phyloP scores from a whole-genome alignment of 2,888 invertebrate genomes.

The Eupithecia tripunctaria region DNA sequence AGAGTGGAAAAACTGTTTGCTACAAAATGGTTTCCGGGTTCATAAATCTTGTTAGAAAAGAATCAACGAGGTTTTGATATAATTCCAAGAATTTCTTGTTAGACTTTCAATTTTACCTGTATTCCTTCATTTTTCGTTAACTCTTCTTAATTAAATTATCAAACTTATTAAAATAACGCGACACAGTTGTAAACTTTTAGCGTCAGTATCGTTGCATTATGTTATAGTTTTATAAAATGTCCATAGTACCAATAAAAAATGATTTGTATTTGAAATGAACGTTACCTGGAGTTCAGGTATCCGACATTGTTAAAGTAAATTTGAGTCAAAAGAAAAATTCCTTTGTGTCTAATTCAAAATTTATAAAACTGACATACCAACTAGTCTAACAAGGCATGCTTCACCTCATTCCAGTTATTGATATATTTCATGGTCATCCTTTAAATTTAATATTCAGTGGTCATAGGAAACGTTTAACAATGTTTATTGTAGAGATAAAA shows the following conservation, averaged over 20 bases:
- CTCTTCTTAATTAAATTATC: background rate
- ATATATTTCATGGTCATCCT: no score
- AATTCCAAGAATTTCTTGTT: background rate
- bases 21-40: background rate
- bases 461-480: no score
- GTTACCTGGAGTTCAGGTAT: background rate
- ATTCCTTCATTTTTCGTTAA: background rate
- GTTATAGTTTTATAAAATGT: no score
- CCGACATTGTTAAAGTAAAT: background rate
- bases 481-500: no score
- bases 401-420: no score
- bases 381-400: no score
- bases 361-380: background rate
- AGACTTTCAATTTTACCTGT: background rate
- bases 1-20: background rate
- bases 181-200: no score
- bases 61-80: constrained; percentile 1
- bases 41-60: background rate
- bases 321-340: background rate
- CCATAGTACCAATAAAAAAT: no score
- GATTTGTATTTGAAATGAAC: no score
- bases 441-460: no score
- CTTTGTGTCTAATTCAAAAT: background rate
- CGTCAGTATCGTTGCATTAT: no score
- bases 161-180: background rate